A percentile compares a stretch with the other conserved stretches of the same genome.
Evolutionary conservation across 2,888 invertebrate species (phyloP).

Genomic region (Flexamia atlantica): DNA sequence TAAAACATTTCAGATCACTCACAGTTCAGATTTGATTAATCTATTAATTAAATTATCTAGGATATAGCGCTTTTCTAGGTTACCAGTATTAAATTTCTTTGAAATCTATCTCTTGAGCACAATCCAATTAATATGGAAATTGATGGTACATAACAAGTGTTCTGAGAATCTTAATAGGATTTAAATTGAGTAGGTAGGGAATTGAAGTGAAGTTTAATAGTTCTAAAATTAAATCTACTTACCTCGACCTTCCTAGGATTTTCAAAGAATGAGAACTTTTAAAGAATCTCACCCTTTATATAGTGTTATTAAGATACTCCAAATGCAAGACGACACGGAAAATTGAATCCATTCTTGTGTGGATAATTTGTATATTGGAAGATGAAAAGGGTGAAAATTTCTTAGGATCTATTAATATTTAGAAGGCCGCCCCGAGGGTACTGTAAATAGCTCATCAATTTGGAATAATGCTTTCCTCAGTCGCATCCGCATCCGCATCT

Average conservation of each 20-base stretch:
- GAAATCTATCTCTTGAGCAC: neutral
- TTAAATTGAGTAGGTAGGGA: neutral
- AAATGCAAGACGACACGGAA: constrained; percentile 32
- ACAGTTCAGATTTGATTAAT: too few relatives aligned
- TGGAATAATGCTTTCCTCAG: too few relatives aligned
- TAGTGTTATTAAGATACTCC: neutral
- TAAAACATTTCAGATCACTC: too few relatives aligned
- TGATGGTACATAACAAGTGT: neutral
- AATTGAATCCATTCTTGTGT: constrained; percentile 26
- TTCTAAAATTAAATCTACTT: constrained; percentile 19
- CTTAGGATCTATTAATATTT: constrained; percentile 1
- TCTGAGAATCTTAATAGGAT: neutral
- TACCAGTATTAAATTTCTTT: neutral
- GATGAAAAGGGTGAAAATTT: constrained; percentile 22
- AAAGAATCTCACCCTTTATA: constrained; percentile 15
- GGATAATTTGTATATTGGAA: constrained; percentile 44
- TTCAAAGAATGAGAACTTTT: constrained; percentile 37
- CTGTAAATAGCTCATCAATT: neutral
- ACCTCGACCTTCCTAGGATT: constrained; percentile 36
- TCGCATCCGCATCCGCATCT: too few relatives aligned
- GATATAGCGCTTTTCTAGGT: too few relatives aligned
- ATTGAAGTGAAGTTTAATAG: neutral
- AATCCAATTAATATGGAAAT: constrained; percentile 8
- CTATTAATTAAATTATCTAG: too few relatives aligned
- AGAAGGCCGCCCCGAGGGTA: neutral